Evolutionary conservation across 2,113 vertebrate genomes (phyloP).

Genomic region (Protobothrops flavoviridis): DNA sequence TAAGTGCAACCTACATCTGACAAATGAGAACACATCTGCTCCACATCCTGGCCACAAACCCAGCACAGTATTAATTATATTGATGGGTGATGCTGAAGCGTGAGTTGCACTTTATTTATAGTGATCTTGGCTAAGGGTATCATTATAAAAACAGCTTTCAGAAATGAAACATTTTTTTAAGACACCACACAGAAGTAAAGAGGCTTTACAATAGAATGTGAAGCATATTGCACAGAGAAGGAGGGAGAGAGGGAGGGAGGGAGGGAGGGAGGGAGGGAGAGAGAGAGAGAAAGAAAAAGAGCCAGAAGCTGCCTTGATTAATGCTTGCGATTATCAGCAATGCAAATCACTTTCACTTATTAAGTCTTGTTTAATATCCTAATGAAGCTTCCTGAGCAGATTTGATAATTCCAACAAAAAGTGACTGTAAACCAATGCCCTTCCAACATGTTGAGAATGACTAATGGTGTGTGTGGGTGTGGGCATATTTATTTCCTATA

Average conservation of each 20-base stretch:
- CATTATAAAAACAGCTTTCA: slow-evolving; percentile 79
- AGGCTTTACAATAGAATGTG: slow-evolving; percentile 90
- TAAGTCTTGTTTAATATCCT: slow-evolving; percentile 99
- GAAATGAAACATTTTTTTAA: slow-evolving; percentile 84
- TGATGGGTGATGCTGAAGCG: slow-evolving; percentile 72
- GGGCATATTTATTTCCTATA: slow-evolving; percentile 69
- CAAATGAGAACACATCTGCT: slow-evolving; percentile 76
- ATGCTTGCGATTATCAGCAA: slow-evolving; percentile 94
- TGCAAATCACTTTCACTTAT: slow-evolving; percentile 99
- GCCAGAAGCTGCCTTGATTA: slow-evolving; percentile 97
- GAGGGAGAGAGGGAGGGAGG: slow-evolving; percentile 43
- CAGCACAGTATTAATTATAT: slow-evolving; percentile 72
- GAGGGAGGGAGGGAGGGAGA: slow-evolving; percentile 38
- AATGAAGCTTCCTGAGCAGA: slow-evolving; percentile 97
- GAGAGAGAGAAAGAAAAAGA: slow-evolving; percentile 52
- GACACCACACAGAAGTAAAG: slow-evolving; percentile 90
- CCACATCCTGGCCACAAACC: slow-evolving; percentile 60
- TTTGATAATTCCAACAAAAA: slow-evolving; percentile 86
- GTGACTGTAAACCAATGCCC: slow-evolving; percentile 81
- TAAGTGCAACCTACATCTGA: slow-evolving; percentile 67
- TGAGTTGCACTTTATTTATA: slow-evolving; percentile 76
- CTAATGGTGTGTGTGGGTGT: slow-evolving; percentile 50
- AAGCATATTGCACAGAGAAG: slow-evolving; percentile 83
- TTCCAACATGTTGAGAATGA: slow-evolving; percentile 76
- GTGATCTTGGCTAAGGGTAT: slow-evolving; percentile 80